Base-by-base conservation (phyloP, 2,888 invertebrate species). In the Corythucha ciliata region DNA sequence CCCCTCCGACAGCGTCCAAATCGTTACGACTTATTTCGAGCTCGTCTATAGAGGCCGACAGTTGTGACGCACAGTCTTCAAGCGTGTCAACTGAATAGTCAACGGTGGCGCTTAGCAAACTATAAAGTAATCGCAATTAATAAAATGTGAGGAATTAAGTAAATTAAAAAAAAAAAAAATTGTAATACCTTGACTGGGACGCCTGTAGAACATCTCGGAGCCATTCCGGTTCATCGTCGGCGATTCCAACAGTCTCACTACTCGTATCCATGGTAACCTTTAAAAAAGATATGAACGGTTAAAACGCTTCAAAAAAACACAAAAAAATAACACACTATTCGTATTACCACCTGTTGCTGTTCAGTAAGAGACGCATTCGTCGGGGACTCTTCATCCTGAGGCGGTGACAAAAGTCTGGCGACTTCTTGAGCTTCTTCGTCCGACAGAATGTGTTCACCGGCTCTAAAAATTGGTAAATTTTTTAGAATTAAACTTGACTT, bases 341-440 rank as follows among this genome's bases (percentile, higher is more conserved):
- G n/a, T n/a, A n/a, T n/a, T n/a, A n/a, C 6, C 22, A 49, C 49
- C 45, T 45, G 52, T 33, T 45, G 39, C 29, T 36, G 39, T 27
- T 52, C 63, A 69, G 63, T 69, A 66, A 61, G 71, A 63, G 61
- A 59, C 60, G 62, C 60, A 61, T 56, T 61, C 63, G 61, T 62
- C 62, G 55, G 37, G 12, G n/a, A 16, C 12, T 16, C 16, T 14
- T 36, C 46, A 64, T 67, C 65, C 61, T 66, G 53, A 55, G 63
- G 65, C 10, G 81, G 79, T 59, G 82, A 81, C 63, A 90, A 68
- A 67, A 90, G 76, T 65, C 83, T 79, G 60, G 83, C 83, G 60
- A 89, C 86, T 74, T 90, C 88, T 69, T 86, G 85, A 60, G 89
- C 89, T 70, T 89, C 88, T 71, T 89, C 89, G 68, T 90, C 89